Base-by-base conservation (phyloP, 2,888 invertebrate species). In the Epistrophe eligans region DNA sequence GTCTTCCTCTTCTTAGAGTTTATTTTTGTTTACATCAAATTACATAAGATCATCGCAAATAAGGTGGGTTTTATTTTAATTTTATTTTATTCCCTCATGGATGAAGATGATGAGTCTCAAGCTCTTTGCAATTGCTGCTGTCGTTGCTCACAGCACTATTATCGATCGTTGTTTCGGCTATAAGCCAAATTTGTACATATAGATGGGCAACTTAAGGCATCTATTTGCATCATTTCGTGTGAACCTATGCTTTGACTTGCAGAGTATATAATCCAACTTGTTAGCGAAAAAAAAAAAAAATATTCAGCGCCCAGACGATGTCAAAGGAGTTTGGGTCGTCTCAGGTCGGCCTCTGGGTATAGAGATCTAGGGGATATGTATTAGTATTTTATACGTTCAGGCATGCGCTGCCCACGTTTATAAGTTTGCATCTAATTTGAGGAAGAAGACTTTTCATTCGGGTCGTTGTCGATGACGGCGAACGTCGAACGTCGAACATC, bases 271-370 rank as follows among this genome's bases (percentile, higher is more conserved):
- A 67, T 19, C 60, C 70, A 66, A 70, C 67, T 67, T 72, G 64
- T 40, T 40, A 40, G 40, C 10, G 15, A 17, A 32, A 17, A 19
- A 50, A 48, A 62, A 60, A 15, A 13, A 6, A 43, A 50, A 38
- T 15, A 55, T 55, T 40, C 70, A 83, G 77, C 62, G 79, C 84
- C 79, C 79, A 83, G 83, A 87, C 79, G 87, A 87, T 87, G 87
- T 87, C 87, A 87, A 87, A 83, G 87, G 79, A 87, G 87, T 87
- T 79, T 82, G 85, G 85, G 85, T 87, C 85, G 85, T 71, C 52
- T 79, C 74, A 70, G 85, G 79, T 87, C 83, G 87, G 79, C 35
- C 76, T 45, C 5, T 13, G 55, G 71, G 40, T 35, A 35, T 58
- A 48, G 24, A 79, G 77, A 83, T 79, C 71, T 73, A 32, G 52